Conservation (phyloP, 2,888 invertebrate species). For the Diachrysia chrysitis region DNA sequence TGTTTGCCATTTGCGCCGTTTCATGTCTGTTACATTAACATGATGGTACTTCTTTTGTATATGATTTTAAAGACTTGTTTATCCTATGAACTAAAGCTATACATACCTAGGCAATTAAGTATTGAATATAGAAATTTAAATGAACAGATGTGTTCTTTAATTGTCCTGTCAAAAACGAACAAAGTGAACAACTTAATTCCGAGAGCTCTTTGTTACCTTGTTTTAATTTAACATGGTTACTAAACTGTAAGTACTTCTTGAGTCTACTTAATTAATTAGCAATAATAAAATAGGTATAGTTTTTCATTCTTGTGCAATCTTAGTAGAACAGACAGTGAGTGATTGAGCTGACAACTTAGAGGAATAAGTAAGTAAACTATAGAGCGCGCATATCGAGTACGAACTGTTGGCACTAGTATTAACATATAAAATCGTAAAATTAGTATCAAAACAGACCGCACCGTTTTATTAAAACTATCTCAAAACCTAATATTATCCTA, state of each 20-base stretch:
- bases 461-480: too few relatives aligned
- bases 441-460: too few relatives aligned
- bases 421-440: too few relatives aligned
- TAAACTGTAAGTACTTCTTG: background rate
- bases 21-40: too few relatives aligned
- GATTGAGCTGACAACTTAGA: too few relatives aligned
- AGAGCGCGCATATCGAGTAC: too few relatives aligned
- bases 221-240: slow-evolving; percentile 27
- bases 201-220: slow-evolving; percentile 5
- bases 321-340: background rate
- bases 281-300: background rate
- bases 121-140: slow-evolving; percentile 25
- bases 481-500: too few relatives aligned
- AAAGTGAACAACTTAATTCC: slow-evolving; percentile 26
- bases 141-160: slow-evolving; percentile 36
- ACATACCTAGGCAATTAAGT: slow-evolving; percentile 7
- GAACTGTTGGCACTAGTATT: too few relatives aligned
- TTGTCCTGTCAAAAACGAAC: slow-evolving; percentile 38
- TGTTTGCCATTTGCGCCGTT: too few relatives aligned
- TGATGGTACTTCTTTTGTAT: background rate
- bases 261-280: slow-evolving; percentile 19
- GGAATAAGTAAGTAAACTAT: too few relatives aligned
- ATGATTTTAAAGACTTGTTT: background rate
- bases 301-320: background rate
- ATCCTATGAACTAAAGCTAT: background rate